Evolutionary conservation across 2,797 vertebrate species (phyloP).

Genomic region (Periophthalmus magnuspinnatus): DNA sequence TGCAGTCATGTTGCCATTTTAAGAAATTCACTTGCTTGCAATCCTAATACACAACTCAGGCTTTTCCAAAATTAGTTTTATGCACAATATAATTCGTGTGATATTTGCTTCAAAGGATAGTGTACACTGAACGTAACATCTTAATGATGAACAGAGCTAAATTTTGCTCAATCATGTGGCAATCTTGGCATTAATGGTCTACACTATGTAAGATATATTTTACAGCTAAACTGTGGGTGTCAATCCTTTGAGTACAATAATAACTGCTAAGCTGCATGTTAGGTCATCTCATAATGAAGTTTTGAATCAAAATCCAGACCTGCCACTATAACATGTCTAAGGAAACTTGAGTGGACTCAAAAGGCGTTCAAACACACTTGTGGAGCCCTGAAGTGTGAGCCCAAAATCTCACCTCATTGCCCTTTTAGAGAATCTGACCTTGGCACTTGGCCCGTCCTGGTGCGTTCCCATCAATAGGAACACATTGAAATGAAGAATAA

Average conservation of each 20-base stretch:
- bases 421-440: slow-evolving; percentile 49
- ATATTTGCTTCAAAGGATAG: not conserved
- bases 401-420: slow-evolving; percentile 62
- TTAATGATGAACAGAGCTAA: not conserved
- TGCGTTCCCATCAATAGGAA: slow-evolving; percentile 44
- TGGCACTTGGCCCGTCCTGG: slow-evolving; percentile 21
- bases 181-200: not conserved
- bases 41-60: not conserved
- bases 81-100: not conserved
- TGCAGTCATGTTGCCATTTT: not conserved
- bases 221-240: slow-evolving; percentile 11
- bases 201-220: slow-evolving; percentile 8
- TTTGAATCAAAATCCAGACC: slow-evolving; percentile 48
- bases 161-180: slow-evolving; percentile 1
- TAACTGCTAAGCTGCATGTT: slow-evolving; percentile 32
- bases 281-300: slow-evolving; percentile 33
- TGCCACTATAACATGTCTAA: slow-evolving; percentile 16
- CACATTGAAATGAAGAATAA: slow-evolving; percentile 35
- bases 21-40: not conserved
- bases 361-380: slow-evolving; percentile 42
- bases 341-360: slow-evolving; percentile 36
- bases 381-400: slow-evolving; percentile 41
- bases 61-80: not conserved
- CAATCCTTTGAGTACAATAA: slow-evolving; percentile 29
- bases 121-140: not conserved